Conservation (phyloP, 2,888 invertebrate species). For the Stenurella melanura region DNA sequence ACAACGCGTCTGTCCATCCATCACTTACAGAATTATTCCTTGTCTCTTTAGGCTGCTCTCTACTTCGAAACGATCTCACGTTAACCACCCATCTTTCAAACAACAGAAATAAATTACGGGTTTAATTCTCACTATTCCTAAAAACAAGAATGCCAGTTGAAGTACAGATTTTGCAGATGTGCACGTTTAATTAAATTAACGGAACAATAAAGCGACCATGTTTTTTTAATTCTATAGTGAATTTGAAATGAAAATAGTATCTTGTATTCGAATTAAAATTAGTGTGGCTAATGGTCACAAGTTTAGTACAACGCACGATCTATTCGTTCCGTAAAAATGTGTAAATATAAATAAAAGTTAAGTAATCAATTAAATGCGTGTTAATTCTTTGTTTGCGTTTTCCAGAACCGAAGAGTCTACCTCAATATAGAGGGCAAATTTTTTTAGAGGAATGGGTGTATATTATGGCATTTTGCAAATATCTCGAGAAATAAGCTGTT, state of each 20-base stretch:
- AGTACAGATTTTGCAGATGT: constrained; percentile 40
- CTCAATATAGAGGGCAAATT: too few relatives aligned
- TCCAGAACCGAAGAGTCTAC: too few relatives aligned
- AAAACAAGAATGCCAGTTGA: constrained; percentile 27
- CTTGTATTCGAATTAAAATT: not conserved
- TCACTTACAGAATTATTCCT: constrained; percentile 37
- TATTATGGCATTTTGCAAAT: too few relatives aligned
- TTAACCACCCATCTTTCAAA: constrained; percentile 35
- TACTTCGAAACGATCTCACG: constrained; percentile 32
- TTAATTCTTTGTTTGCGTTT: too few relatives aligned
- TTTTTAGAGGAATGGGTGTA: too few relatives aligned
- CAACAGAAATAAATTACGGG: constrained; percentile 36
- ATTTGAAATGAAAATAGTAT: constrained; percentile 1
- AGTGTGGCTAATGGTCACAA: not conserved
- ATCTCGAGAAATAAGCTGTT: too few relatives aligned
- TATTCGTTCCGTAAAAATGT: too few relatives aligned
- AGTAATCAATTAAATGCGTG: too few relatives aligned
- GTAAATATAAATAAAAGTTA: too few relatives aligned
- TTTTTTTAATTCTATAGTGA: constrained; percentile 23
- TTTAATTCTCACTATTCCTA: constrained; percentile 37
- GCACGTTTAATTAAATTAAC: constrained; percentile 40
- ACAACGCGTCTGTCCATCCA: constrained; percentile 39
- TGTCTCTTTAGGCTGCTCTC: constrained; percentile 14
- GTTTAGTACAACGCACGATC: not conserved
- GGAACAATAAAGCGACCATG: not conserved